Evolutionary conservation across 2,797 vertebrate species (phyloP), one percentile per base, ranked within the genome.

Genomic region (Myotis vivesi): DNA sequence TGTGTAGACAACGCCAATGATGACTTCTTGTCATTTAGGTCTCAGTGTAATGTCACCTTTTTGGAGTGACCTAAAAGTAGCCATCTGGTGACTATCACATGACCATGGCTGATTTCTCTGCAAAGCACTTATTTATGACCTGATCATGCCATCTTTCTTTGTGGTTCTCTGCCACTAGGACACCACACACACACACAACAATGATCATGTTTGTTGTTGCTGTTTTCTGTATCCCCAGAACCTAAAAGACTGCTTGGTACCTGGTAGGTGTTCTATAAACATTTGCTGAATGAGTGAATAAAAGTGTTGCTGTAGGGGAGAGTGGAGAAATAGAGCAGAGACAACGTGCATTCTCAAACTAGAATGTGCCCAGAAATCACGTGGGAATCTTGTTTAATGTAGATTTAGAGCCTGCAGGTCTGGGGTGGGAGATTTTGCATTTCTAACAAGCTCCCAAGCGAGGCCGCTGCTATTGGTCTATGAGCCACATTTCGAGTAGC

Each of bases 21-120:
- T 41, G 72, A 9, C 79, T 88, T 84, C 41, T 41, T 20, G 46
- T 83, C 80, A 80, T 62, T 71, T 82, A 44, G 69, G 41, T 87
- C 85, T 96, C 84, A n/a, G 59, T 72, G 62, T 92, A 73, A 80
- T 81, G 53, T 81, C 68, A 41, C 20, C 69, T 64, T 51, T 91
- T 89, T 73, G 55, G 53, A 66, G 13, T 55, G 33, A 81, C 71
- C 23, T 59, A 79, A 69, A 69, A 94, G 75, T 44, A 90, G 36
- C 36, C 44, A 46, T 53, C 51, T 75, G 87, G 87, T 73, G 83
- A 64, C 17, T 72, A 57, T 22, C 80, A n/a, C 3, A 25, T 83
- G 71, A n/a, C 41, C 13, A 30, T 55, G 57, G 89, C 94, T 84
- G 69, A 86, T 89, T 79, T 92, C 41, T 94, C 46, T 59, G 41